These are phyloP conservation scores for Ormyrus thymus DNA, from an alignment of 2,888 invertebrate species.

Conservation along the genomic window DNA sequence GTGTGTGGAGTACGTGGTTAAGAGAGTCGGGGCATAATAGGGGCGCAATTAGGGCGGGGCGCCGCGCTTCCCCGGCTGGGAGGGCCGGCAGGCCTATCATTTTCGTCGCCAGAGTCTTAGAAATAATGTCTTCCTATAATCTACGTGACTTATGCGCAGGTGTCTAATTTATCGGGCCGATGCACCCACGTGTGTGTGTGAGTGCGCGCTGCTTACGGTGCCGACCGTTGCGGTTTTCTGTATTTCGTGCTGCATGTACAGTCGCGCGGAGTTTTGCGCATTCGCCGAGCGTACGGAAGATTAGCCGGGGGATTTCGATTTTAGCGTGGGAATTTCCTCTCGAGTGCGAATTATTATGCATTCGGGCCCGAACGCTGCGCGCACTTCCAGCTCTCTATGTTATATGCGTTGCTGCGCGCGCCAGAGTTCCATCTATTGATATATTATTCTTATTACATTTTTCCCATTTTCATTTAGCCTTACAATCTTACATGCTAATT, in stretches of 20 bases:
- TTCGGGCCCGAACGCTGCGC: background rate
- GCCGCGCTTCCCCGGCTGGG: background rate
- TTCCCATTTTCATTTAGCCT: too few relatives aligned
- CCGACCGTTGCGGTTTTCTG: too few relatives aligned
- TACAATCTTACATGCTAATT: too few relatives aligned
- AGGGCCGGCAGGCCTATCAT: conserved; percentile 32
- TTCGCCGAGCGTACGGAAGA: background rate
- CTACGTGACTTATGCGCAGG: conserved; percentile 23
- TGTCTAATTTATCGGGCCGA: conserved; percentile 25
- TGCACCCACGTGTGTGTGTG: too few relatives aligned
- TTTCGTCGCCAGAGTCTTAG: conserved; percentile 42
- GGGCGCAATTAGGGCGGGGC: conserved; percentile 29
- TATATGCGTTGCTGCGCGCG: too few relatives aligned
- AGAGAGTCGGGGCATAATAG: conserved; percentile 32
- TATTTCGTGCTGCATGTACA: background rate
- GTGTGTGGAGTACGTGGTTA: background rate
- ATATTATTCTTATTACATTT: too few relatives aligned
- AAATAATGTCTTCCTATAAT: conserved; percentile 35
- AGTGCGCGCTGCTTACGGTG: too few relatives aligned
- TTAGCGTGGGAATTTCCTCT: conserved; percentile 24
- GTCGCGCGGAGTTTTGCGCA: conserved; percentile 10
- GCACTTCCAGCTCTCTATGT: too few relatives aligned
- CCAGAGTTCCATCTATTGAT: too few relatives aligned
- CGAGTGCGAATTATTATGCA: conserved; percentile 21
- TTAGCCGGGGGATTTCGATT: conserved; percentile 17